These are phyloP conservation scores for Chrysogorgia sp. DNA, from an alignment of 92 coral and sea anemone species.

Conservation along the genomic window DNA sequence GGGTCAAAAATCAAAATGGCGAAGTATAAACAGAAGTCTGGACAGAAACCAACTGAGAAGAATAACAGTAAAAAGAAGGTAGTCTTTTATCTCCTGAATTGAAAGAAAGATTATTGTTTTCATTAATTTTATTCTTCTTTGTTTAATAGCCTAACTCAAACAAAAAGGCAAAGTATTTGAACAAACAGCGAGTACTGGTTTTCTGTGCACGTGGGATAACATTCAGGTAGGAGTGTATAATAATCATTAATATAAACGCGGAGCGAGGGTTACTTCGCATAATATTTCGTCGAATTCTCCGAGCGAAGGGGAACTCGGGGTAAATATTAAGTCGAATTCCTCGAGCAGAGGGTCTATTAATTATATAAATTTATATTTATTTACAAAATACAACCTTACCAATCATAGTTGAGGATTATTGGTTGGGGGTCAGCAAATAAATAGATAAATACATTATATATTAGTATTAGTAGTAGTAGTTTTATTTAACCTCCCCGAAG, in stretches of 20 bases:
- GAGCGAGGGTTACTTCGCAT: no score
- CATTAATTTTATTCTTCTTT: not conserved
- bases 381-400: no score
- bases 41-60: not conserved
- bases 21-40: conserved; percentile 36
- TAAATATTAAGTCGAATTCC: no score
- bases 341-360: no score
- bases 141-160: not conserved
- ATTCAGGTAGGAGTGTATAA: conserved; percentile 68
- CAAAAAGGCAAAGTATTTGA: conserved; percentile 82
- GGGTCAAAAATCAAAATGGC: conserved; percentile 44
- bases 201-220: conserved; percentile 97
- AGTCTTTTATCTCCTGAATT: not conserved
- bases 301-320: no score
- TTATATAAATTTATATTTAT: no score
- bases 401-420: no score
- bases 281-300: no score
- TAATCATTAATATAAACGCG: not conserved
- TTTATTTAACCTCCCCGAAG: no score
- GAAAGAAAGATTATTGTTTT: not conserved
- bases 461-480: no score
- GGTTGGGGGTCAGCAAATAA: no score
- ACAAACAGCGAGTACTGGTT: conserved; percentile 93
- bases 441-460: no score
- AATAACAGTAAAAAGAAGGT: conserved; percentile 19